Percentiles rank a stretch among this genome's conserved stretches.
Conservation (phyloP, 2,888 invertebrate genomes). For the Priocnemis perturbator region DNA sequence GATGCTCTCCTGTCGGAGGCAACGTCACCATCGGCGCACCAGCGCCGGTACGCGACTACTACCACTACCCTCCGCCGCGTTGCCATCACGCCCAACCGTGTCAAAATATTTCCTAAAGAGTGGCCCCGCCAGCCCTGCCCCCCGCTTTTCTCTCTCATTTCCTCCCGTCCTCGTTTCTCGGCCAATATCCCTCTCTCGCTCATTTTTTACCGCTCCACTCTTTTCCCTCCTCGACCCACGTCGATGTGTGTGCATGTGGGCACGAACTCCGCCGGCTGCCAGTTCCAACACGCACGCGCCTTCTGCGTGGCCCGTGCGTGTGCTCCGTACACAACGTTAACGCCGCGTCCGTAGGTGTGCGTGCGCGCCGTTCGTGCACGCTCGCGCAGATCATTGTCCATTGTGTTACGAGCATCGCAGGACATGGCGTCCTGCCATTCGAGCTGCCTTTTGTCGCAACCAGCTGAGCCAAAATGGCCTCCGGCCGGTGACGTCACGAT, state of each 20-base stretch:
- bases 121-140: conserved; percentile 36
- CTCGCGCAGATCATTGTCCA: conserved; percentile 60
- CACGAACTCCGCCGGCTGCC: conserved; percentile 4
- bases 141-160: conserved; percentile 19
- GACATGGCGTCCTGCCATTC: conserved; percentile 70
- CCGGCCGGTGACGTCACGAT: conserved; percentile 65
- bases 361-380: conserved; percentile 33
- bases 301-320: conserved; percentile 4
- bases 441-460: conserved; percentile 66
- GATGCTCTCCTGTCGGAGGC: background rate
- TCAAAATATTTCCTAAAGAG: conserved; percentile 71
- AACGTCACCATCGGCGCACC: background rate
- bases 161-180: background rate
- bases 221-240: background rate
- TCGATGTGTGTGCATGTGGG: background rate
- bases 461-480: conserved; percentile 75
- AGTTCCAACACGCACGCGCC: conserved; percentile 31
- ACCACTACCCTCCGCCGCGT: conserved; percentile 9
- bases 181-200: conserved; percentile 6
- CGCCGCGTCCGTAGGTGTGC: conserved; percentile 18
- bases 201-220: conserved; percentile 2
- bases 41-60: conserved; percentile 1
- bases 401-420: conserved; percentile 56
- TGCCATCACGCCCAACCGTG: conserved; percentile 67
- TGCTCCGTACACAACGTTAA: conserved; percentile 15